Evolutionary conservation across 1,140 invertebrate genomes (phyloP).

Genomic region (Apis dorsata): DNA sequence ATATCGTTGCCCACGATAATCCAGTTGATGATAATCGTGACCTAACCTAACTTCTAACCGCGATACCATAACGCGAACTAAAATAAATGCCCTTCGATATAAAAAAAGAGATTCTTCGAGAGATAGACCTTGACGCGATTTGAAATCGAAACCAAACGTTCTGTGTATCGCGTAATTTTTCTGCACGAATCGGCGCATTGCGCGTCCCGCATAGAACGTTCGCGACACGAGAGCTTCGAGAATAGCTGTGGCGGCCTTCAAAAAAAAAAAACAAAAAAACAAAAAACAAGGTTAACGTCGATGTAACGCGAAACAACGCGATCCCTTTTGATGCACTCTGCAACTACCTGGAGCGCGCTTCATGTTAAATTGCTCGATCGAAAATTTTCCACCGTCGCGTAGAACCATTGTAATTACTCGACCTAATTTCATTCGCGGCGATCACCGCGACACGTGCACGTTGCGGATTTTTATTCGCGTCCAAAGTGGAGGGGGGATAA

Average conservation of each 20-base stretch:
- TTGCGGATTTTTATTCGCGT: neutral
- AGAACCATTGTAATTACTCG: neutral
- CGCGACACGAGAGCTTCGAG: neutral
- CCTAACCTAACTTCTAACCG: too few species aligned
- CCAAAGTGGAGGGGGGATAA: neutral
- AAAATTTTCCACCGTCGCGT: neutral
- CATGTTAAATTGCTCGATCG: neutral
- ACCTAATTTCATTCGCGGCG: neutral
- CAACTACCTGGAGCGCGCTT: neutral
- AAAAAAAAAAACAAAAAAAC: neutral
- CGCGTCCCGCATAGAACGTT: conserved; percentile 23
- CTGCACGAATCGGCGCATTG: conserved; percentile 7
- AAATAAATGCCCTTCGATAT: neutral
- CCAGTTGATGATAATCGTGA: neutral
- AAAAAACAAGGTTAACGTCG: neutral
- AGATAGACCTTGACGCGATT: neutral
- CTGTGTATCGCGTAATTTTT: conserved; percentile 19
- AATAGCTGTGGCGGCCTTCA: conserved; percentile 10
- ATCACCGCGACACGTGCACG: neutral
- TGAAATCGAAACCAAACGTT: neutral
- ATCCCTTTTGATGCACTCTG: neutral
- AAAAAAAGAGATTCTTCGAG: neutral
- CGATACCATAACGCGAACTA: neutral
- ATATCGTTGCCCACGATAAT: too few species aligned
- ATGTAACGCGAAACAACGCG: neutral